Conservation (phyloP, 2,113 vertebrate species). For the Ascaphus truei region DNA sequence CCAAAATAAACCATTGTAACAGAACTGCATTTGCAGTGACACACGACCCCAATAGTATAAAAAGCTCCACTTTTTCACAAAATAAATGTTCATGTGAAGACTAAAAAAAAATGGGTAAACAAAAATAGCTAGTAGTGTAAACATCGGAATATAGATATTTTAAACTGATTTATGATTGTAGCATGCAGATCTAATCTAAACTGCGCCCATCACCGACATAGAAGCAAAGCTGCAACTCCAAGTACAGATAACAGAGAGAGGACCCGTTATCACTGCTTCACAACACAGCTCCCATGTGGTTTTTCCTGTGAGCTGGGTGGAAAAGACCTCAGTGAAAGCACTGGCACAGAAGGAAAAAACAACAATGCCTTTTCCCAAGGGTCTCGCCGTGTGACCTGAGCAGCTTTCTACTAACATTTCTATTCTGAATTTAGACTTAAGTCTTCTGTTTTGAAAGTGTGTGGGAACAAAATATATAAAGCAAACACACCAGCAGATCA, state of each 20-base stretch:
- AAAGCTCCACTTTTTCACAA: too few species aligned
- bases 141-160: too few species aligned
- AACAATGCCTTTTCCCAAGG: constrained; percentile 17
- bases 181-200: neutral
- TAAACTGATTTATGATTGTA: neutral
- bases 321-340: constrained; percentile 28
- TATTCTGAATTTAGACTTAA: neutral
- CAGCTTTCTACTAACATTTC: neutral
- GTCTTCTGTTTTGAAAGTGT: constrained; percentile 7
- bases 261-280: neutral
- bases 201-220: neutral
- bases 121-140: too few species aligned
- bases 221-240: constrained; percentile 8
- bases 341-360: constrained; percentile 31
- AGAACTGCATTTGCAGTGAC: too few species aligned
- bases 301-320: neutral
- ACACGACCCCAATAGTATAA: too few species aligned
- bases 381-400: neutral
- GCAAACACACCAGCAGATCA: constrained; percentile 5
- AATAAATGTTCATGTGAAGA: too few species aligned
- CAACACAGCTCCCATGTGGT: constrained; percentile 1
- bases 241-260: constrained; percentile 22
- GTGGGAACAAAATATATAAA: neutral
- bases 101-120: too few species aligned
- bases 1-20: too few species aligned